phyloP scores from a whole-genome alignment of 1,140 invertebrate genomes.

The Chrysopa pallens region DNA sequence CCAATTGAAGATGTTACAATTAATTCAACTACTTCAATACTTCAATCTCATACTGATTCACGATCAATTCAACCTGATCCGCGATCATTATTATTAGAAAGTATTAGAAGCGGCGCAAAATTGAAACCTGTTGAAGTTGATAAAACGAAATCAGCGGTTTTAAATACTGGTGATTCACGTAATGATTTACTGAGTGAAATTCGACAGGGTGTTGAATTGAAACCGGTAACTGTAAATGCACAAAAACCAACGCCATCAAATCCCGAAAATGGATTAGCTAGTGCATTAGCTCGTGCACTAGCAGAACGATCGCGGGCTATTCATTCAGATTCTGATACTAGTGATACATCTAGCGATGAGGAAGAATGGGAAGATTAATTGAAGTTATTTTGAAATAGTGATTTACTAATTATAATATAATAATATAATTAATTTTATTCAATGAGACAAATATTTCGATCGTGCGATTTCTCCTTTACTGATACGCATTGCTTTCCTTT shows the following conservation, averaged over 20 bases:
- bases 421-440: too few species aligned
- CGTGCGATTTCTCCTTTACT: too few species aligned
- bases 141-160: constrained; percentile 12
- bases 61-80: constrained; percentile 24
- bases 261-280: constrained; percentile 39
- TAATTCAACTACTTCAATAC: too few species aligned
- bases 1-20: constrained; percentile 13
- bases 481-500: too few species aligned
- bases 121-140: constrained; percentile 24
- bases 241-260: neutral
- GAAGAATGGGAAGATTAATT: constrained; percentile 36
- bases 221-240: constrained; percentile 32
- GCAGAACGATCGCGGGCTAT: constrained; percentile 49
- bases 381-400: neutral
- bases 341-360: constrained; percentile 34
- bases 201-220: constrained; percentile 54
- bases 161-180: constrained; percentile 26
- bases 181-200: constrained; percentile 65
- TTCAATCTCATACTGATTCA: too few species aligned
- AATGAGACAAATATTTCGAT: too few species aligned
- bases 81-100: constrained; percentile 52
- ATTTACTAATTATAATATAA: too few species aligned
- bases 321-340: constrained; percentile 40
- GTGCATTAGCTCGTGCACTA: constrained; percentile 57
- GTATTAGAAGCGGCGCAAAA: constrained; percentile 47